A percentile compares a stretch with the other conserved stretches of the same genome.
These are phyloP conservation scores for Paedocypris sp. DNA, from an alignment of 2,113 vertebrate species.

Conservation along the genomic window DNA sequence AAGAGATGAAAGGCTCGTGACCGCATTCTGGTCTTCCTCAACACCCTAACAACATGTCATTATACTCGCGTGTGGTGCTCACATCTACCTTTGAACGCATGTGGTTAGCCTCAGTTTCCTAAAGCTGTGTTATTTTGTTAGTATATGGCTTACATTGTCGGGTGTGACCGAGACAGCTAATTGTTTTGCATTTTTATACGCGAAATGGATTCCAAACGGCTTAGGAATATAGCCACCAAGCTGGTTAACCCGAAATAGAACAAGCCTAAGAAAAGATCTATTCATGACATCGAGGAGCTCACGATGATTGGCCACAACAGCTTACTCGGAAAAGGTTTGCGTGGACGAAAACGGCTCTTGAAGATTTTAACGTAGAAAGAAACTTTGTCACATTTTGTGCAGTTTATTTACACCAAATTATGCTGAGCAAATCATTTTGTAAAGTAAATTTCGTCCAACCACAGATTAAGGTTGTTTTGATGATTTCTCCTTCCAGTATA, in stretches of 20 bases:
- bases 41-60: neutral
- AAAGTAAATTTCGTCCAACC: too few species aligned
- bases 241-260: conserved; percentile 17
- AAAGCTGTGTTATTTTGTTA: neutral
- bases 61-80: neutral
- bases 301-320: neutral
- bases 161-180: too few species aligned
- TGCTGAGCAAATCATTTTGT: too few species aligned
- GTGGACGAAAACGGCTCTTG: too few species aligned
- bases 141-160: too few species aligned
- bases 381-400: too few species aligned
- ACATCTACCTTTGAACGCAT: conserved; percentile 3
- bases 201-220: too few species aligned
- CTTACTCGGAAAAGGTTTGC: neutral
- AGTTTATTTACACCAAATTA: too few species aligned
- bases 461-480: too few species aligned
- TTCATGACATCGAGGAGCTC: neutral
- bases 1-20: conserved; percentile 16
- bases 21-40: neutral
- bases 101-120: conserved; percentile 7
- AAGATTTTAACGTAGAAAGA: too few species aligned
- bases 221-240: conserved; percentile 13
- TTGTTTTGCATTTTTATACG: too few species aligned
- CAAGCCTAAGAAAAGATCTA: conserved; percentile 9
- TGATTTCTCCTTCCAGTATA: too few species aligned